Percentiles rank a stretch among this genome's conserved stretches.
Evolutionary conservation across 2,888 invertebrate species (phyloP).

Genomic region (Yponomeuta evonymella): DNA sequence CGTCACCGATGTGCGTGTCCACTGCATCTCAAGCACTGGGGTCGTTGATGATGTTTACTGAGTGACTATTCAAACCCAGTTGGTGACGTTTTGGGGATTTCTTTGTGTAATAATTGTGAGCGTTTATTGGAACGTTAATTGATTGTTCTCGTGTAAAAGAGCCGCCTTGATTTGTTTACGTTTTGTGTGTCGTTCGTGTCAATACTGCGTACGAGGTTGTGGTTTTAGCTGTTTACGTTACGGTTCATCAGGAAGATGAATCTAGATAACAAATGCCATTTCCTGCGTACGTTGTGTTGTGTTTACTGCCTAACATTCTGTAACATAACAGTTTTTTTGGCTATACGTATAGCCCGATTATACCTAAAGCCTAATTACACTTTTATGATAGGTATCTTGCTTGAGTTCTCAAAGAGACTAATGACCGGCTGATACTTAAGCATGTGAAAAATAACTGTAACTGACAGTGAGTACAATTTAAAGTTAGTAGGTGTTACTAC

Average conservation of each 20-base stretch:
- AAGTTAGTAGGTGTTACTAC: background rate
- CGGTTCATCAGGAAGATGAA: background rate
- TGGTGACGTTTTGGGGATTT: background rate
- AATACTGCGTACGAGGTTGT: background rate
- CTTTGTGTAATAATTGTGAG: background rate
- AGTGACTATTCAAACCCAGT: background rate
- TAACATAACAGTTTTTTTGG: background rate
- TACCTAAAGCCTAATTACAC: background rate
- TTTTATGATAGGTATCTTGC: background rate
- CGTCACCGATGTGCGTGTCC: conserved; percentile 24
- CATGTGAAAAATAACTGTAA: background rate
- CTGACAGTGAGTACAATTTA: background rate
- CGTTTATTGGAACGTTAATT: background rate
- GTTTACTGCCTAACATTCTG: background rate
- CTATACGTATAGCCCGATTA: background rate
- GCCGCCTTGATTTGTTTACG: background rate
- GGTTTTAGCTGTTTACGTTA: background rate
- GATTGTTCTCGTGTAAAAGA: background rate
- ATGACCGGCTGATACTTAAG: background rate
- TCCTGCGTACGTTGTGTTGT: background rate
- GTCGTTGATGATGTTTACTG: background rate
- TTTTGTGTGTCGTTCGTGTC: background rate
- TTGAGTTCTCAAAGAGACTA: background rate
- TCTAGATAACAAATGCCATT: background rate
- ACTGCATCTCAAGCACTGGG: conserved; percentile 13